Evolutionary conservation across 35 echinoderm and acorn worm species (phyloP), one percentile per base, ranked within the genome.

Genomic region (Anneissia japonica): DNA sequence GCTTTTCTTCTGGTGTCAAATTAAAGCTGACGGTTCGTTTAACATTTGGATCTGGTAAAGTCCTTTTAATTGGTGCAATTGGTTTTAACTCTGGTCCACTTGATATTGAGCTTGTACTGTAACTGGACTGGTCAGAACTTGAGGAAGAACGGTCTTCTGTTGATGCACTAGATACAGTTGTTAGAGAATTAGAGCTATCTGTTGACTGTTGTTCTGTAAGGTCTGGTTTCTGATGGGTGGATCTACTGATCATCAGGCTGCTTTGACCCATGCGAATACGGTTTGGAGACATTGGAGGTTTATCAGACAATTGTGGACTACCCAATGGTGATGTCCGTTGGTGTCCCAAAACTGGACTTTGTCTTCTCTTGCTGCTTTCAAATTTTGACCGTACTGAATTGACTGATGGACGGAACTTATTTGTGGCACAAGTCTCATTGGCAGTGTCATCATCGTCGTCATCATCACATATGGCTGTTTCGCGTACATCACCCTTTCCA

Each of bases 181-280:
- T 93, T 0, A 92, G 26, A 19, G 86, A 88, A 23, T 46, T 78
- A 19, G 86, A 91, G 43, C 93, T 92, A 7, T 82, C 34, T 36
- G 77, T 91, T 1, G 93, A 96, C 16, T 80, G 81, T 16, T 84
- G 87, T 13, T 82, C 89, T 4, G 90, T 89, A 9, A 72, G 23
- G 1, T 91, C 93, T 14, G 51, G 79, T 38, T 37, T 81, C 79
- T 39, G 79, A 39, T 64, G 51, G n/a, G n/a, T n/a, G 26, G 7
- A 16, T 64, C 51, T 64, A 64, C 51, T 9, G 1, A 16, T 9
- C 51, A 64, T 64, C 19, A 64, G 19, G 78, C 95, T 98, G 83
- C 95, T 98, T 39, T 98, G 95, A 32, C 95, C 95, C 19, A 98
- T 56, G 64, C 93, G 93, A 37, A 98, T 82, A 72, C 95, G 74